A percentile compares a stretch with the other conserved stretches of the same genome.
Conservation (phyloP, 23 tunicate genomes). For the Styela plicata region DNA sequence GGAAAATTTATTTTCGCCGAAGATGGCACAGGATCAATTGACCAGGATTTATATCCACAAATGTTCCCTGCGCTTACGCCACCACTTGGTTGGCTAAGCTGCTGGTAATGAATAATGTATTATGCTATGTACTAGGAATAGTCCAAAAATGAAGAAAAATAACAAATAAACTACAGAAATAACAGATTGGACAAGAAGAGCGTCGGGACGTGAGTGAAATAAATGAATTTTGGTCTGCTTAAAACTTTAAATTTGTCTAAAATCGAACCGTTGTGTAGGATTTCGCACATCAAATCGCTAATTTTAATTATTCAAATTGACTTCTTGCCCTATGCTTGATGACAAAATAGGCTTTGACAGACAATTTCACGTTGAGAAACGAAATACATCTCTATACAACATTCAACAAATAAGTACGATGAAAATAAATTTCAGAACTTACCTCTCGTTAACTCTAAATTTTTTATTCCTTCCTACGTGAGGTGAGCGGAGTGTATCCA, state of each 20-base stretch:
- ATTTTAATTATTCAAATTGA: no score
- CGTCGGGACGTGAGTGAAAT: background rate
- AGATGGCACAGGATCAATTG: background rate
- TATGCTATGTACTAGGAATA: background rate
- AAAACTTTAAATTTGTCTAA: no score
- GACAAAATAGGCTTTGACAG: no score
- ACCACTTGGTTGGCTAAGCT: background rate
- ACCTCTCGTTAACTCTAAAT: constrained; percentile 5
- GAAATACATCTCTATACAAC: no score
- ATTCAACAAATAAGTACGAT: no score
- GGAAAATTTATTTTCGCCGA: no score
- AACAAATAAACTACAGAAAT: background rate
- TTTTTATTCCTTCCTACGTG: constrained; percentile 10
- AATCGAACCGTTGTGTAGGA: no score
- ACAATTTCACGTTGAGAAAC: no score
- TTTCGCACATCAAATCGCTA: no score
- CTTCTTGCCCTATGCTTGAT: no score
- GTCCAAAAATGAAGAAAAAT: background rate
- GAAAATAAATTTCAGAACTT: no score
- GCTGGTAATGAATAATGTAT: background rate
- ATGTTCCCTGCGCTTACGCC: background rate
- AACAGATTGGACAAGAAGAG: background rate
- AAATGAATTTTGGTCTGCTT: background rate
- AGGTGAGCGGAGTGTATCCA: constrained; percentile 52
- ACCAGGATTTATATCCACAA: background rate